Conservation (phyloP, 2,797 vertebrate species). For the Hydrocynus forskahlii region DNA sequence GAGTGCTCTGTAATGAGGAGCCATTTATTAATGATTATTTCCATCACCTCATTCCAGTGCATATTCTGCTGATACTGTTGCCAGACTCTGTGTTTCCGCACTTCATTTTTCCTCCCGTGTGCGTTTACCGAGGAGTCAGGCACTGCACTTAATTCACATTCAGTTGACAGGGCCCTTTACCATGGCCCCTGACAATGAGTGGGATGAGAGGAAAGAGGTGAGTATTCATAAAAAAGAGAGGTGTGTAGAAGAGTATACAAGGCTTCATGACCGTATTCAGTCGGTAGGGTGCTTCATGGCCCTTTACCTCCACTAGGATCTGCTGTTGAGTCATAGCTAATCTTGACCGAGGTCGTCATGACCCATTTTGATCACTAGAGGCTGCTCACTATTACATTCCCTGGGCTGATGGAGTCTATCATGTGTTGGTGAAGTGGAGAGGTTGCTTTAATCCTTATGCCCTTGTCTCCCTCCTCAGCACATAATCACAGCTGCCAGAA, state of each 20-base stretch:
- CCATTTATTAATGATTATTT: conserved; percentile 47
- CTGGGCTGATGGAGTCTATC: not conserved
- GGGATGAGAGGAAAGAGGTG: conserved; percentile 4
- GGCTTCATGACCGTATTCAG: conserved; percentile 5
- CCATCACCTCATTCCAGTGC: conserved; percentile 24
- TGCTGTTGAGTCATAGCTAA: conserved; percentile 42
- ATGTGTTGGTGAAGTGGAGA: conserved; percentile 25
- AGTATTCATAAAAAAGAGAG: not conserved
- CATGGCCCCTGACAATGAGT: conserved; percentile 21
- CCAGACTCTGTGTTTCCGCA: not conserved
- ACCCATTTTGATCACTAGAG: conserved; percentile 42
- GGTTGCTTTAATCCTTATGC: conserved; percentile 29
- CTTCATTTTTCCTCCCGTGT: not conserved
- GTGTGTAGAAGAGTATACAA: not conserved
- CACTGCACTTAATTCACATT: conserved; percentile 19
- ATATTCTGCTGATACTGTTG: conserved; percentile 2
- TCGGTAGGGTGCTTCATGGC: not conserved
- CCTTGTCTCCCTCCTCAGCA: conserved; percentile 45
- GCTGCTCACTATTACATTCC: conserved; percentile 37
- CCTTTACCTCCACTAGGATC: conserved; percentile 16
- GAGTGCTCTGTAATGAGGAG: conserved; percentile 23
- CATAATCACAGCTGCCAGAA: conserved; percentile 47
- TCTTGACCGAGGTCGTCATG: conserved; percentile 16
- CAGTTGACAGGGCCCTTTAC: conserved; percentile 24
- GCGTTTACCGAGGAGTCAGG: conserved; percentile 17